phyloP scores from a whole-genome alignment of 2,113 vertebrate species.

The Menura novaehollandiae region DNA sequence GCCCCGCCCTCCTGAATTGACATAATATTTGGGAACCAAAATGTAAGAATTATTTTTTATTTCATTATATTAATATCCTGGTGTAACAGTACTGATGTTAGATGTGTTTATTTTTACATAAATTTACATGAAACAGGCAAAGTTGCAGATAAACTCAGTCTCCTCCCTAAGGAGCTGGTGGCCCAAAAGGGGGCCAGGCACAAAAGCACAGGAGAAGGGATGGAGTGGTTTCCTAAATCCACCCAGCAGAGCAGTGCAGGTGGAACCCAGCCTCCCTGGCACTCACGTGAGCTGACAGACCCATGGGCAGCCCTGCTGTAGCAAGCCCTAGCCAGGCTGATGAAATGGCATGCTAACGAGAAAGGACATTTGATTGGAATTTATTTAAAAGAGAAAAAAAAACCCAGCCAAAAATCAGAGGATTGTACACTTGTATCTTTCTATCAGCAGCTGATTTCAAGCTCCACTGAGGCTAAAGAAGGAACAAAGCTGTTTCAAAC shows the following conservation, averaged over 20 bases:
- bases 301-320: not conserved
- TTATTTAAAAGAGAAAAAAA: not conserved
- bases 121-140: not conserved
- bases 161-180: not conserved
- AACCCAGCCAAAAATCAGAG: not conserved
- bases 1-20: too few species aligned
- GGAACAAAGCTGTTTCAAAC: conserved; percentile 31
- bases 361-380: not conserved
- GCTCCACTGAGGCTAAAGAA: not conserved
- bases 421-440: not conserved
- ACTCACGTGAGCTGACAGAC: not conserved
- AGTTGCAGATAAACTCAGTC: not conserved
- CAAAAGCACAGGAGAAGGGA: not conserved
- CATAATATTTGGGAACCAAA: not conserved
- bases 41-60: not conserved
- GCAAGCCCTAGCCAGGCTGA: not conserved
- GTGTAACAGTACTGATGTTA: not conserved
- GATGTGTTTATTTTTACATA: not conserved
- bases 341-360: not conserved
- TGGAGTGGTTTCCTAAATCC: not conserved
- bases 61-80: not conserved
- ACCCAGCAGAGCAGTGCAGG: not conserved
- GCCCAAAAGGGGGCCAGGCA: not conserved
- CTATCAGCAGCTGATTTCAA: conserved; percentile 25
- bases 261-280: not conserved